Base-by-base conservation (phyloP, 2,113 vertebrate species). In the Odontesthes bonariensis region DNA sequence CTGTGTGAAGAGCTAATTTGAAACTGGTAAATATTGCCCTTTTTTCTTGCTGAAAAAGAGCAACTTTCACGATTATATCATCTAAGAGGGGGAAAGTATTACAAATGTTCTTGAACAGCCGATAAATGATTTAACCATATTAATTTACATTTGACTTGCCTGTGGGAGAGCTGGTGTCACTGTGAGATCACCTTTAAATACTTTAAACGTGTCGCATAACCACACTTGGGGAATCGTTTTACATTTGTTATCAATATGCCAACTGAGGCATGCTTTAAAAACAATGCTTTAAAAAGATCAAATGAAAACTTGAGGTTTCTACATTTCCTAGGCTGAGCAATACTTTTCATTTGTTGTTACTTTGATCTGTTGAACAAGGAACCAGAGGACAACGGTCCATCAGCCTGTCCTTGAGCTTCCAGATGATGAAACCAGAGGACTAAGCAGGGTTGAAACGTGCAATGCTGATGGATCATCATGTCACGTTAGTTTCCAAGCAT, bases 381-480 rank as follows among this genome's bases (percentile, higher is more conserved):
- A 52, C 64, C 71, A 78, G 83, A 79, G 74, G 68, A 72, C 77
- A 79, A 54, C 46, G 35, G 69, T 35, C 46, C 78, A 83, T 69
- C 63, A 38, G 64, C 19, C 61, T 8, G 72, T 81, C 85, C 81
- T 88, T 77, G 47, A 82, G 75, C 58, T 57, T 55, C 3, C 52
- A 49, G 20, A 81, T 87, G 86, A 83, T 90, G 77, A 88, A 90
- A 86, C 74, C 58, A 3, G 49, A 10, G 40, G 72, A 27, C 65
- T 69, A 81, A 84, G 78, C 27, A 3, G 55, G 60, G 38, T 66
- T 77, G 66, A 75, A 82, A 88, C 75, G 63, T 61, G 14, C 62
- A 27, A 47, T 1, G 76, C 69, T 91, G 89, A 89, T 89, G 79
- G 82, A 92, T 92, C 73, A 83, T 82, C 75, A 33, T 22, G 44